Conservation (phyloP, 2,888 invertebrate species). For the Mactromeris polynyma region DNA sequence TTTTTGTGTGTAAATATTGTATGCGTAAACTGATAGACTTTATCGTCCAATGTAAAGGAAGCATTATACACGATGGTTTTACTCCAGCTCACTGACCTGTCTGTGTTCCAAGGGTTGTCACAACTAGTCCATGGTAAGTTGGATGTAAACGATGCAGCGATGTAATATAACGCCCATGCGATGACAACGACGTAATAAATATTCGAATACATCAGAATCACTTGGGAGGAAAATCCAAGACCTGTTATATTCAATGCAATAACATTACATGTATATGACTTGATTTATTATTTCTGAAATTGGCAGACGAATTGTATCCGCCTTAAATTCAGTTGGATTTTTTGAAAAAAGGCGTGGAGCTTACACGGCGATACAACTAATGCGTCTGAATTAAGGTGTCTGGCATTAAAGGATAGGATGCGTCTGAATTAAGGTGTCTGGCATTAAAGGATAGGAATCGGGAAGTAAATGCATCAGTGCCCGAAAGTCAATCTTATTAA, state of each 20-base stretch:
- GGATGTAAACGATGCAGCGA: slow-evolving; percentile 36
- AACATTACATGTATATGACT: neutral
- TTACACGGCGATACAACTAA: too few species aligned
- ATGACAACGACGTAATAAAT: slow-evolving; percentile 49
- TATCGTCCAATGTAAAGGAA: neutral
- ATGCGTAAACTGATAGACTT: neutral
- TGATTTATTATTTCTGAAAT: too few species aligned
- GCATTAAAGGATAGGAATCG: too few species aligned
- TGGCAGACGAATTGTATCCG: neutral
- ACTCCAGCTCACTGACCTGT: slow-evolving; percentile 23
- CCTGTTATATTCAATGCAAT: slow-evolving; percentile 12
- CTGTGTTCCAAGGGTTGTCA: slow-evolving; percentile 48
- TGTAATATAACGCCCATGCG: slow-evolving; percentile 50
- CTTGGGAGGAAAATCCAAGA: neutral
- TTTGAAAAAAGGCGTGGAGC: neutral
- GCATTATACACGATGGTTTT: too few species aligned
- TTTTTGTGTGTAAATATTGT: neutral
- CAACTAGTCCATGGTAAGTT: slow-evolving; percentile 52
- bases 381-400: too few species aligned
- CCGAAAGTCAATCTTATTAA: too few species aligned
- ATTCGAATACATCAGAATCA: slow-evolving; percentile 10
- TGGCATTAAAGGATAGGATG: too few species aligned
- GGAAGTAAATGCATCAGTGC: too few species aligned
- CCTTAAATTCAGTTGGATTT: neutral
- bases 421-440: too few species aligned